Evolutionary conservation across 64 coral and sea anemone genomes (phyloP).

Genomic region (Trachythela sp.): DNA sequence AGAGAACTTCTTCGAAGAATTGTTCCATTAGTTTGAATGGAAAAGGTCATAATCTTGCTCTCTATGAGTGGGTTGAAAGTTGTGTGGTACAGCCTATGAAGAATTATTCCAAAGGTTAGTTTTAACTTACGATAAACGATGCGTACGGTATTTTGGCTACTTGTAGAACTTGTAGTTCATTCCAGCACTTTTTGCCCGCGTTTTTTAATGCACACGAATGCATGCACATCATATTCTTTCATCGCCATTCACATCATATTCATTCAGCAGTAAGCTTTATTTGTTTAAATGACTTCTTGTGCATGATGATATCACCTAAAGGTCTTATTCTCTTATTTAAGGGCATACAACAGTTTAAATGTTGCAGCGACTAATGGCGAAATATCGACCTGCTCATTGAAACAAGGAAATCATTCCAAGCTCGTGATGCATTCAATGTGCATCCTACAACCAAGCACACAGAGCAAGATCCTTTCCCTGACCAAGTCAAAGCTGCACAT

Average conservation of each 20-base stretch:
- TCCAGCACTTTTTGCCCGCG: too few relatives aligned
- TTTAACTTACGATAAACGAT: neutral
- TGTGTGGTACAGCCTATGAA: conserved; percentile 33
- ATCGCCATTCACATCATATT: too few relatives aligned
- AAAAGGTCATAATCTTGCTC: conserved; percentile 20
- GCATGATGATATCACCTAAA: neutral
- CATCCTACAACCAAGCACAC: conserved; percentile 5
- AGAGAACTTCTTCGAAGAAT: conserved; percentile 27
- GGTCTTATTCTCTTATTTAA: neutral
- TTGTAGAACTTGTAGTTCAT: too few relatives aligned
- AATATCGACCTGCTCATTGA: conserved; percentile 25
- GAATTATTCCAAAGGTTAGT: conserved; percentile 13
- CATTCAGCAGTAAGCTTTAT: too few relatives aligned
- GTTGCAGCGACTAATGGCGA: conserved; percentile 8
- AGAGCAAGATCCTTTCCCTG: conserved; percentile 18
- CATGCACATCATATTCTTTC: too few relatives aligned
- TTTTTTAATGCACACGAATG: too few relatives aligned
- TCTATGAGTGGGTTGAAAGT: conserved; percentile 42
- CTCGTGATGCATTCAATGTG: neutral
- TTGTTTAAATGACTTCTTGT: neutral
- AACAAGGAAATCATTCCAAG: too few relatives aligned
- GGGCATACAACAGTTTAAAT: conserved; percentile 20
- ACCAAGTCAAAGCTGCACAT: neutral
- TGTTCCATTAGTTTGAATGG: conserved; percentile 29
- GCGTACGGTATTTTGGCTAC: neutral